A percentile compares a stretch with the other conserved stretches of the same genome.
Conservation (phyloP, 2,888 invertebrate genomes). For the Parnassius glacialis region DNA sequence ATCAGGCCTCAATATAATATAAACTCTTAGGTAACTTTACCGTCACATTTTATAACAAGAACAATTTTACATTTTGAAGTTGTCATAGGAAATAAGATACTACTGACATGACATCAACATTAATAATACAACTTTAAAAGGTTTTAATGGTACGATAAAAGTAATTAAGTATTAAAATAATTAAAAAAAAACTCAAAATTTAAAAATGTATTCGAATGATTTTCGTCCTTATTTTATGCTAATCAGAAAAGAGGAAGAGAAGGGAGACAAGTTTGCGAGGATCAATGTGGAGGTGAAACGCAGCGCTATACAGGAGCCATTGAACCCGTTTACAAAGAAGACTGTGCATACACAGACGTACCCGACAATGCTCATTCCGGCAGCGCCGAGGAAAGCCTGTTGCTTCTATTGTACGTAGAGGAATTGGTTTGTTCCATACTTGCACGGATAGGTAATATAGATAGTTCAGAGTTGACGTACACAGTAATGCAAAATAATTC, state of each 20-base stretch:
- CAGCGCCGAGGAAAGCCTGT: slow-evolving; percentile 60
- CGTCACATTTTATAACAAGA: no score
- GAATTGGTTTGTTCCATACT: neutral
- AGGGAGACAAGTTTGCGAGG: slow-evolving; percentile 64
- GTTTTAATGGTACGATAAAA: no score
- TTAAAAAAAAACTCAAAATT: slow-evolving; percentile 17
- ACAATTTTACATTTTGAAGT: no score
- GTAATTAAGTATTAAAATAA: neutral
- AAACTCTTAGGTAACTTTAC: no score
- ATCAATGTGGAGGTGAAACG: slow-evolving; percentile 71
- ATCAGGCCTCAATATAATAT: no score
- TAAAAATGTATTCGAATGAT: slow-evolving; percentile 59
- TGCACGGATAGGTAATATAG: neutral
- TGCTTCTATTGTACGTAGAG: slow-evolving; percentile 59
- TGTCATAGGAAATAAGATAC: no score
- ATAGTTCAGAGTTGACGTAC: neutral
- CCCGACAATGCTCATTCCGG: slow-evolving; percentile 60
- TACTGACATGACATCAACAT: no score
- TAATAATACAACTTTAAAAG: no score
- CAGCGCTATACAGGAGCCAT: slow-evolving; percentile 40
- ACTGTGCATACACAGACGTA: slow-evolving; percentile 64
- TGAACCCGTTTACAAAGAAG: slow-evolving; percentile 62
- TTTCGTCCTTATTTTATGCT: slow-evolving; percentile 65
- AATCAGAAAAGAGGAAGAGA: slow-evolving; percentile 69
- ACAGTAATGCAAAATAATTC: slow-evolving; percentile 38